Evolutionary conservation across 1,140 invertebrate species (phyloP), one percentile per base, ranked within the genome.

Genomic region (Drosophila jambulina): DNA sequence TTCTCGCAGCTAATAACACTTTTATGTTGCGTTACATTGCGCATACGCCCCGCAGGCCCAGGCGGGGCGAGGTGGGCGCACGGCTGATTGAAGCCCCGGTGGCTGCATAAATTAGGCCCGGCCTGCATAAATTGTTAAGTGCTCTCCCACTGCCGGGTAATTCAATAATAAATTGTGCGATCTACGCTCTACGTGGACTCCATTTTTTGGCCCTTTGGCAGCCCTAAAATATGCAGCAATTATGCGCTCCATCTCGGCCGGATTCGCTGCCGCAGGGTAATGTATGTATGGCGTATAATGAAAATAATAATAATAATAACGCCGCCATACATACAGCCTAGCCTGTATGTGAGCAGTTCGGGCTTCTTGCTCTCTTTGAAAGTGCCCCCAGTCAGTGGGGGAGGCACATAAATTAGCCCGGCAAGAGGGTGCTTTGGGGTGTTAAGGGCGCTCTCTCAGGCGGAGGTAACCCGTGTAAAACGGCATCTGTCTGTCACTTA

Each of bases 401-500:
- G 25, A n/a, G 19, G n/a, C 21, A 25, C 32, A 53, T 45, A 67
- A 69, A 69, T 68, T 70, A 70, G 67, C 46, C 63, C 17, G 21
- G 7, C 15, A 21, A 5, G 23, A 13, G 15, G 23, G 34, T 23
- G 34, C 59, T 19, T 27, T 19, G 34, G 36, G 27, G 8, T 51
- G 61, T 42, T 34, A 49, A 68, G 38, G 29, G n/a, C 34, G 2
- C 21, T 19, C 12, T 23, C 6, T 7, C 10, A 4, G 4, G 12
- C 32, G 6, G n/a, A 10, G 15, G 21, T 32, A 29, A 23, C n/a
- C 10, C 36, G 29, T 34, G 62, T 36, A 53, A 54, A 45, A 45
- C 13, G 38, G 7, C 45, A 75, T 40, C 49, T 27, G 40, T 54
- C 29, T 34, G 60, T 46, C 62, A 83, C 96, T 97, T 94, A 97